phyloP scores from a whole-genome alignment of 2,888 invertebrate species.

The Andrena chrysosceles region DNA sequence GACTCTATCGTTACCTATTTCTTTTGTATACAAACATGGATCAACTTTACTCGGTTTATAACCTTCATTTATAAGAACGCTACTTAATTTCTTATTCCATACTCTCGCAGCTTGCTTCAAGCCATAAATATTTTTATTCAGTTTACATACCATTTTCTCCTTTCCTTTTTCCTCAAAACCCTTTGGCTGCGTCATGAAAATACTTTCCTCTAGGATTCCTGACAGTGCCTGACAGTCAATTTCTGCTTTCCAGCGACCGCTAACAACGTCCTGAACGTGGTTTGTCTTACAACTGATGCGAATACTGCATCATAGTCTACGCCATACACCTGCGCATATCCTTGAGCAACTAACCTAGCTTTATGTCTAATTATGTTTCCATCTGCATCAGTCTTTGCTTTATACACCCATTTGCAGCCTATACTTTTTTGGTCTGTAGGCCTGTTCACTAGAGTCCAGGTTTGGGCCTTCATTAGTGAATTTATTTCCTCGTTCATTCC shows the following conservation, averaged over 20 bases:
- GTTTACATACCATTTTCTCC: neutral
- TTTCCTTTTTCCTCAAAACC: neutral
- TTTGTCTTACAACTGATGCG: neutral
- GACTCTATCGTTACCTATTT: neutral
- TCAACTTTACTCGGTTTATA: neutral
- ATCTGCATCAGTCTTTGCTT: neutral
- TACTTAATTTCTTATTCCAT: neutral
- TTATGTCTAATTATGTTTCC: neutral
- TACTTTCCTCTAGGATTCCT: slow-evolving; percentile 10
- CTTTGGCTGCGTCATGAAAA: neutral
- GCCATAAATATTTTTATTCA: neutral
- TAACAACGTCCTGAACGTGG: slow-evolving; percentile 11
- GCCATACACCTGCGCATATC: neutral
- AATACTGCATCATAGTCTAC: neutral
- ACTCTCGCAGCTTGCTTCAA: neutral
- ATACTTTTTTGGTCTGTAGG: neutral
- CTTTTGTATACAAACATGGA: neutral
- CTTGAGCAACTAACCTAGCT: neutral
- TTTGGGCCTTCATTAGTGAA: slow-evolving; percentile 2
- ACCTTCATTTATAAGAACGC: neutral
- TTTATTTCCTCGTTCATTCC: neutral
- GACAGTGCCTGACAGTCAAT: neutral
- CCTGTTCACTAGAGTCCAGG: neutral
- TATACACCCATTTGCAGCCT: neutral
- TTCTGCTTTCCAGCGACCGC: slow-evolving; percentile 1